Evolutionary conservation across 2,888 invertebrate genomes (phyloP).

Genomic region (Lamellibrachia columna): DNA sequence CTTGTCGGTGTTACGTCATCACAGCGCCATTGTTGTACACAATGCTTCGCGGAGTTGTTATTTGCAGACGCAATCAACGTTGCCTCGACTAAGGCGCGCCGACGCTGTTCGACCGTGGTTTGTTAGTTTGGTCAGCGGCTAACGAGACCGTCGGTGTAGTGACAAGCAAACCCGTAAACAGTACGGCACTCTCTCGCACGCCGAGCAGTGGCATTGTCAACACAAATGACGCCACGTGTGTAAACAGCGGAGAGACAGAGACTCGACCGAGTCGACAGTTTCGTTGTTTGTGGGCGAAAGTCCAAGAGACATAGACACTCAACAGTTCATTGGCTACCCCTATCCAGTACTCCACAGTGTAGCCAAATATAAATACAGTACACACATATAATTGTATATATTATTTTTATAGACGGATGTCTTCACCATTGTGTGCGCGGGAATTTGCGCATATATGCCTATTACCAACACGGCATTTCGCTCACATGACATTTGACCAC

Average conservation of each 20-base stretch:
- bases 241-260: not conserved
- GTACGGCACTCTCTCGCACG: not conserved
- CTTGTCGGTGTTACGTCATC: not conserved
- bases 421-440: too few species aligned
- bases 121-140: not conserved
- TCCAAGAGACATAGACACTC: not conserved
- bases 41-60: not conserved
- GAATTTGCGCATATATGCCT: too few species aligned
- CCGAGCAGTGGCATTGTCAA: not conserved
- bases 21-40: not conserved
- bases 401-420: too few species aligned
- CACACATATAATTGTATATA: too few species aligned
- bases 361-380: too few species aligned
- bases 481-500: too few species aligned
- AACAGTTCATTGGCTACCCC: not conserved
- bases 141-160: not conserved
- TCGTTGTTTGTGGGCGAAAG: not conserved
- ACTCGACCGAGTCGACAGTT: not conserved
- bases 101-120: not conserved
- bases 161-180: not conserved
- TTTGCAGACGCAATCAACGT: not conserved
- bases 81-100: not conserved
- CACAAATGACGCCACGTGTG: not conserved
- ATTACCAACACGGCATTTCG: too few species aligned
- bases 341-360: not conserved